A percentile compares a stretch with the other conserved stretches of the same genome.
Conservation (phyloP, 2,797 vertebrate species). For the Spheniscus humboldti region DNA sequence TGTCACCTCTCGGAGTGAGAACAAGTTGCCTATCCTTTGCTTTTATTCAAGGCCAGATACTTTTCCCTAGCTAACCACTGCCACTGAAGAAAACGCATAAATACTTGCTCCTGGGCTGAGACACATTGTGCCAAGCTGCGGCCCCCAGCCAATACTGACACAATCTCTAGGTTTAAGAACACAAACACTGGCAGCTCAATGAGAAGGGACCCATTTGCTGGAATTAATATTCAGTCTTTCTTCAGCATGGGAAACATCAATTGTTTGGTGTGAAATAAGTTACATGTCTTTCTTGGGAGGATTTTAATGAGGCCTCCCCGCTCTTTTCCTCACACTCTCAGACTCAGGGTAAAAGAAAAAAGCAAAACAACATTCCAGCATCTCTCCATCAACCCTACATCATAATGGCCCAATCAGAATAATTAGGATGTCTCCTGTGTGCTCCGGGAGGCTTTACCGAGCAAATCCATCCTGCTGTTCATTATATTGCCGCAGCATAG, state of each 20-base stretch:
- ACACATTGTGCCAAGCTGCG: background rate
- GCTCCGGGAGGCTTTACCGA: background rate
- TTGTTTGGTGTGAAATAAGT: conserved; percentile 31
- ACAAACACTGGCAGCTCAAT: background rate
- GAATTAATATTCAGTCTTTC: conserved; percentile 20
- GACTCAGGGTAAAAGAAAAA: background rate
- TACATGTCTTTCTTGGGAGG: background rate
- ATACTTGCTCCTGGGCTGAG: background rate
- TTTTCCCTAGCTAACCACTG: background rate
- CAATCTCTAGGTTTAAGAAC: background rate
- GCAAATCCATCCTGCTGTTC: background rate
- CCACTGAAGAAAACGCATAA: background rate
- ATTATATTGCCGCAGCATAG: background rate
- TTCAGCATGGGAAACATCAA: background rate
- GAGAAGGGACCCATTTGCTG: background rate
- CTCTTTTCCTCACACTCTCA: background rate
- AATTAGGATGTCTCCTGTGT: conserved; percentile 44
- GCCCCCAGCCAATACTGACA: background rate
- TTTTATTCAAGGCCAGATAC: background rate
- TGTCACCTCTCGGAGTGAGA: background rate
- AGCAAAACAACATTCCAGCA: conserved; percentile 13
- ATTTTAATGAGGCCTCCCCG: conserved; percentile 29
- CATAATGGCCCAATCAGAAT: conserved; percentile 29
- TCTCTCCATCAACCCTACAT: conserved; percentile 12
- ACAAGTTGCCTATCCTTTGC: background rate